Conservation (phyloP, 1,140 invertebrate genomes). For the Saccostrea echinata region DNA sequence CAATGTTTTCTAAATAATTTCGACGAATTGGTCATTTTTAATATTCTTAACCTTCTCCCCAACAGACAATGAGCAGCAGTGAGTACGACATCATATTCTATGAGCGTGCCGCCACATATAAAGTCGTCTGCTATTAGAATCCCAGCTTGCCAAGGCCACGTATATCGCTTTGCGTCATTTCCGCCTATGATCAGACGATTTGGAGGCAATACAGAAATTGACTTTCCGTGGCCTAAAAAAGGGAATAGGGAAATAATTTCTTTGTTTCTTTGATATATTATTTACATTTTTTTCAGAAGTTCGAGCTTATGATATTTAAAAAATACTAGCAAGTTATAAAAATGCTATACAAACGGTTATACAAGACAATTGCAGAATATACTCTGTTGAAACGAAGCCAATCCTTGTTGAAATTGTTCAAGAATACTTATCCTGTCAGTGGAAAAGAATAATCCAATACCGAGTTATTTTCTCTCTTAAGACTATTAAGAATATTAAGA, state of each 20-base stretch:
- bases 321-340: too few species aligned
- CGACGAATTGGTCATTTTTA: neutral
- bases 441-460: too few species aligned
- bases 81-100: conserved; percentile 50
- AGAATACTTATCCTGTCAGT: too few species aligned
- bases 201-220: neutral
- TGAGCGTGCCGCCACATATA: conserved; percentile 53
- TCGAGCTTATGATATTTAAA: too few species aligned
- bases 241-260: neutral
- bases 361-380: too few species aligned
- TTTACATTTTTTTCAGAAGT: neutral
- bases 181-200: conserved; percentile 47
- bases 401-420: too few species aligned
- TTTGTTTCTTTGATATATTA: neutral
- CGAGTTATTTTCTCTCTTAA: too few species aligned
- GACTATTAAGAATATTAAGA: too few species aligned
- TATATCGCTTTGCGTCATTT: conserved; percentile 15
- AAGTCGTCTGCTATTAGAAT: conserved; percentile 32
- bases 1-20: neutral
- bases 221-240: neutral
- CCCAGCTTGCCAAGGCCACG: conserved; percentile 56
- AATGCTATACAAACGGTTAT: too few species aligned
- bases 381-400: too few species aligned
- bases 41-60: conserved; percentile 39
- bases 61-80: conserved; percentile 55